Base-by-base conservation (phyloP, 2,797 vertebrate genomes). In the Lateolabrax maculatus region DNA sequence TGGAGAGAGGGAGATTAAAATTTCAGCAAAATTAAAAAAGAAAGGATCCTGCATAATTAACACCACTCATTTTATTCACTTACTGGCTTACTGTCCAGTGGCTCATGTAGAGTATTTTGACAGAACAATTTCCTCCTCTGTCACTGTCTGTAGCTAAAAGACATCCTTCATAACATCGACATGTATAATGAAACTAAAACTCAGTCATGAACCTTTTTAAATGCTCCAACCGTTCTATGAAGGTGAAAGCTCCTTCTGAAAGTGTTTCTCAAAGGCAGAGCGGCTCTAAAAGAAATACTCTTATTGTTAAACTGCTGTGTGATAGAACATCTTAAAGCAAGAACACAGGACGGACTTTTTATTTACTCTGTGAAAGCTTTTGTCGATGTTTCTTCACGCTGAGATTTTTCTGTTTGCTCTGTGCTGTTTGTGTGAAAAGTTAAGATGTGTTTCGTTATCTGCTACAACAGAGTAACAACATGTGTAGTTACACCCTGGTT, bases 1-100 rank as follows among this genome's bases (percentile, higher is more conserved):
- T n/a, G 1, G 15, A 62, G 6, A 66, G 3, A 53, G 18, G 25
- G 4, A n/a, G 21, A 77, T 55, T 74, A 25, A 71, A 63, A 60
- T 37, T 55, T 25, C 36, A n/a, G n/a, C n/a, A n/a, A n/a, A n/a
- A n/a, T n/a, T n/a, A 56, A 27, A 18, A 43, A 29, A 44, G 6
- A 19, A n/a, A 25, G 36, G 18, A 27, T 29, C 19, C 9, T 55
- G 37, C 34, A 37, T 57, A 51, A 62, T 29, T 29, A 74, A 43
- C 6, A 6, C 11, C 4, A 36, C 5, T 18, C 1, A 25, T 44
- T 36, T 67, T 44, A 21, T 12, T 12, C 9, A 39, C 10, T 39
- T 9, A 46, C 0, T 34, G 27, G 13, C 27, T 61, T 37, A 9
- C 52, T 48, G 23, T 61, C n/a, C 27, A 18, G 9, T 58, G 13